These are phyloP conservation scores for Ciconia stormi DNA, from an alignment of 2,113 vertebrate genomes.

Conservation along the genomic window DNA sequence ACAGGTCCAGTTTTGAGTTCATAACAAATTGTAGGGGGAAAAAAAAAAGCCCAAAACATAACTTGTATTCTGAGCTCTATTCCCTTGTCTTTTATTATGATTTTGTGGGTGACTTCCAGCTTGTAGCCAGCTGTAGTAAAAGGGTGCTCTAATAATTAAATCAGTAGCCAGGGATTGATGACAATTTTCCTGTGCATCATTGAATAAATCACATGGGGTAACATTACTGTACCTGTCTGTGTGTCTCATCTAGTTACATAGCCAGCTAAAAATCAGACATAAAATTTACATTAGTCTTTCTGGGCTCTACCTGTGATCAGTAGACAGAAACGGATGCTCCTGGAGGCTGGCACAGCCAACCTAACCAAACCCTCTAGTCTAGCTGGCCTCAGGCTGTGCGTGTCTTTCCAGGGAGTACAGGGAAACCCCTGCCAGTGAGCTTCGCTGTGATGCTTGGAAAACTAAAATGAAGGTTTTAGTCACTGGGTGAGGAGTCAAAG, in stretches of 20 bases:
- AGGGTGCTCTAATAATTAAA: neutral
- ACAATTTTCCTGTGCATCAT: neutral
- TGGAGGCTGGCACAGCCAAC: neutral
- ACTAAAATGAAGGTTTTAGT: neutral
- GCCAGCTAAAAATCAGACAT: neutral
- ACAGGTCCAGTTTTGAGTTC: conserved; percentile 39
- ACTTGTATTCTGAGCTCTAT: neutral
- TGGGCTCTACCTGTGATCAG: neutral
- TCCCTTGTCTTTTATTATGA: neutral
- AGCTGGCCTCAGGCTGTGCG: neutral
- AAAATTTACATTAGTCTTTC: neutral
- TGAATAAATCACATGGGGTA: neutral
- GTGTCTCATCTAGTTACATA: neutral
- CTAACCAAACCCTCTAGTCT: neutral
- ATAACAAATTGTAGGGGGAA: neutral
- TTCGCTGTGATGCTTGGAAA: neutral
- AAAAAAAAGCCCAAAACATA: neutral
- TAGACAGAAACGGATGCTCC: neutral
- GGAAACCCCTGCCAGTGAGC: neutral
- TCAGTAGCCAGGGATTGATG: neutral
- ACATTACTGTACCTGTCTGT: neutral
- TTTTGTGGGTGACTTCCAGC: neutral
- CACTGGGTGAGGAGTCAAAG: neutral
- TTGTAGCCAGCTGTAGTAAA: neutral
- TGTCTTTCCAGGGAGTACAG: neutral